Evolutionary conservation across 2,797 vertebrate species (phyloP).

Genomic region (Acrossocheilus wenchowensis): DNA sequence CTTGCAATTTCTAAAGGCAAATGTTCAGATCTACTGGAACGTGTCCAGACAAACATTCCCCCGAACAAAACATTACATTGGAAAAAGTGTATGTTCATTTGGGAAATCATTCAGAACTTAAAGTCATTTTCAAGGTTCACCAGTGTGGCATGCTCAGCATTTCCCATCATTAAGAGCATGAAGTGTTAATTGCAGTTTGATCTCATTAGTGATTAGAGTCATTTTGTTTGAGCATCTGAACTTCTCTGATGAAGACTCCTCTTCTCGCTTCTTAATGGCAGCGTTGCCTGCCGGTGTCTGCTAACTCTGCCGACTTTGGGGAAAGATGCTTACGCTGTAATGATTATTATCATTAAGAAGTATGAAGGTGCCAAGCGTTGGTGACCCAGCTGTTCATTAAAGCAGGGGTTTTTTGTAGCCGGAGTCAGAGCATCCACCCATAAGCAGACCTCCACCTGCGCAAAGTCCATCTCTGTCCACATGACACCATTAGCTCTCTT

Average conservation of each 20-base stretch:
- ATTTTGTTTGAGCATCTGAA: conserved; percentile 62
- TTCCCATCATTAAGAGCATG: conserved; percentile 51
- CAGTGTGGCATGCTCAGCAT: conserved; percentile 47
- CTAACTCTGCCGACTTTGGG: conserved; percentile 93
- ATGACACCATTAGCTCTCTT: conserved; percentile 86
- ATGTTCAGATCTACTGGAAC: background rate
- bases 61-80: conserved; percentile 12
- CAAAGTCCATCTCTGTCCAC: conserved; percentile 76
- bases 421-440: conserved; percentile 77
- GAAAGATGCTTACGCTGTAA: conserved; percentile 99
- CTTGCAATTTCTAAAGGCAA: background rate
- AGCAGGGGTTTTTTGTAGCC: conserved; percentile 80
- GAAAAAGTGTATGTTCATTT: conserved; percentile 13
- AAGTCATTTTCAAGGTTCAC: conserved; percentile 41
- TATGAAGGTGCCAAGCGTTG: conserved; percentile 99
- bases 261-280: conserved; percentile 67
- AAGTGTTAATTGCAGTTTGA: conserved; percentile 65
- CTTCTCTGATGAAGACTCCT: conserved; percentile 76
- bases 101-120: conserved; percentile 32
- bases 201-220: conserved; percentile 72
- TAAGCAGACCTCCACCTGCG: conserved; percentile 84
- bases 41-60: background rate
- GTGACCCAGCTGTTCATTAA: conserved; percentile 99
- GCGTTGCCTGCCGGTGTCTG: conserved; percentile 61
- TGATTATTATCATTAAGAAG: conserved; percentile 99